Percentiles rank a stretch among this genome's conserved stretches.
Conservation (phyloP, 53 echinoderm and acorn worm genomes). For the Pentamera pediparva region DNA sequence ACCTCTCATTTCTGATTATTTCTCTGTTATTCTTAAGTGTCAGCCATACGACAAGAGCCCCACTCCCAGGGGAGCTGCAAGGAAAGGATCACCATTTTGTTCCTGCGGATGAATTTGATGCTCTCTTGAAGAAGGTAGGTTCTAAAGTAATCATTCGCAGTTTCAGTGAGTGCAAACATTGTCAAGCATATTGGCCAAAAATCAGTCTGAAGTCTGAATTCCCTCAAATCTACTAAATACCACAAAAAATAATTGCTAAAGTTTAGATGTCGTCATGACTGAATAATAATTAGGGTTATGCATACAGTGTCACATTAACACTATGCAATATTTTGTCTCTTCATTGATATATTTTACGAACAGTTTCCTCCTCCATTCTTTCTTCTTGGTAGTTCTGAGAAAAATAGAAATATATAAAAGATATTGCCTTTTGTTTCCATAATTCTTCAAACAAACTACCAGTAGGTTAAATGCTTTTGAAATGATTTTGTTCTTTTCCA, state of each 20-base stretch:
- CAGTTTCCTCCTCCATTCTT: too few species aligned
- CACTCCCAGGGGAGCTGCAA: conserved; percentile 61
- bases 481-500: conserved; percentile 20
- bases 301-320: too few species aligned
- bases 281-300: not conserved
- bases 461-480: too few species aligned
- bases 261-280: not conserved
- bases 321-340: too few species aligned
- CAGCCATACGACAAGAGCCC: conserved; percentile 77
- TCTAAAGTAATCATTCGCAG: not conserved
- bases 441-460: too few species aligned
- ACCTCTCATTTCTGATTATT: not conserved
- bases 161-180: not conserved
- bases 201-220: not conserved
- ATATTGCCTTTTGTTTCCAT: not conserved
- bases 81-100: conserved; percentile 74
- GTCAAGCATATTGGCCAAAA: not conserved
- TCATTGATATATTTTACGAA: too few species aligned
- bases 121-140: conserved; percentile 71
- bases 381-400: too few species aligned
- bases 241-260: not conserved
- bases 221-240: not conserved
- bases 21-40: conserved; percentile 37
- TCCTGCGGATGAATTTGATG: conserved; percentile 57
- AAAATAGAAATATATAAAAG: too few species aligned